Conservation (phyloP, 1,140 invertebrate genomes). For the Uloborus diversus region DNA sequence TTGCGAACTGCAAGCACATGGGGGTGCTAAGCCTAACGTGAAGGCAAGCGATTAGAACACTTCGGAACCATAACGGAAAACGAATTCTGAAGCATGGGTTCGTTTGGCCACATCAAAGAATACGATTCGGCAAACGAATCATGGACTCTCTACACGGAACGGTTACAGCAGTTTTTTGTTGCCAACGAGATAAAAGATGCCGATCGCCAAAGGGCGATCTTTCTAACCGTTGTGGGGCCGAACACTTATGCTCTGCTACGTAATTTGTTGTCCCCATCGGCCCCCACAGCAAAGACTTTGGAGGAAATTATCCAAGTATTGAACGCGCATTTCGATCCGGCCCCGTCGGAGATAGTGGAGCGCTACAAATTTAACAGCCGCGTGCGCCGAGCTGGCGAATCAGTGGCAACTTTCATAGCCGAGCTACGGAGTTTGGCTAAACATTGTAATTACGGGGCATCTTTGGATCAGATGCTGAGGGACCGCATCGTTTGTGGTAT, state of each 20-base stretch:
- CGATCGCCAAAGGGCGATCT: background rate
- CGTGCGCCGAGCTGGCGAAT: background rate
- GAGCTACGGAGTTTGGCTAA: slow-evolving; percentile 4
- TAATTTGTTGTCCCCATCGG: too few species aligned
- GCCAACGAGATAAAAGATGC: background rate
- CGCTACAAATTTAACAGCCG: background rate
- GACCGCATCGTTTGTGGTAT: background rate
- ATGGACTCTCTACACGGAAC: background rate
- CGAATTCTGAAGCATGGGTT: too few species aligned
- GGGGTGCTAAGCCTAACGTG: too few species aligned
- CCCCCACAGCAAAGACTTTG: background rate
- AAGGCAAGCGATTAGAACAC: too few species aligned
- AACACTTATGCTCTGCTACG: background rate
- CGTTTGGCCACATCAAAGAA: too few species aligned
- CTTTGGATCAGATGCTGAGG: background rate
- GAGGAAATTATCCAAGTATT: background rate
- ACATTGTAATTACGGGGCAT: slow-evolving; percentile 19
- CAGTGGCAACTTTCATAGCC: too few species aligned
- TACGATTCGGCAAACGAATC: too few species aligned
- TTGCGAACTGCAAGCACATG: too few species aligned
- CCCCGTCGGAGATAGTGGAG: background rate
- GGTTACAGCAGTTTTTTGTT: background rate
- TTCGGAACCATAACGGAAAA: too few species aligned
- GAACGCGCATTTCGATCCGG: background rate
- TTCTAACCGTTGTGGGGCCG: background rate